Evolutionary conservation across 2,797 vertebrate genomes (phyloP), one percentile per base, ranked within the genome.

Genomic region (Anguilla megastoma): DNA sequence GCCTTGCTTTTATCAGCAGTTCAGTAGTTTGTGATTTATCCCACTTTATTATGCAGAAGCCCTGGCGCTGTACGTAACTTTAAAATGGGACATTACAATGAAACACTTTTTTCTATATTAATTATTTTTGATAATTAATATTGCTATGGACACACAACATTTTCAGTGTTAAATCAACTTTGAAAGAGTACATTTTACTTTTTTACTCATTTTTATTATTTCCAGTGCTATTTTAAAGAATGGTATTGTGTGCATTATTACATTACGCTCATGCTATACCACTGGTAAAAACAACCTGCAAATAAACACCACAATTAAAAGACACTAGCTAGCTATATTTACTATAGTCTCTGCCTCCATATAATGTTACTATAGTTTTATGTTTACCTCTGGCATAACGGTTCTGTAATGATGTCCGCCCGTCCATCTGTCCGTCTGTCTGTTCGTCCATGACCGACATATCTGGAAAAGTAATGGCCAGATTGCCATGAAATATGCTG

Each of bases 11-110:
- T 45, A 58, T 16, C 69, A 33, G 69, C 69, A 74, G 36, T 88
- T 89, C 87, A 90, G 76, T 56, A 89, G 87, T 85, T 90, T 87
- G 30, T 90, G 87, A 91, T 90, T 88, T 84, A 89, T 88, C 63
- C 88, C 83, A 69, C 86, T 88, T 87, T 66, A 9, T 89, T 88
- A 82, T 86, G 30, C 74, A 82, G 63, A 86, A 27, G 69, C 87
- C 84, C 85, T 87, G 87, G 30, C 30, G n/a, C 50, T 36, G 30
- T 36, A 45, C 50, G 9, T 14, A n/a, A 2, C 27, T 54, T 36
- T 56, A 80, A 12, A 60, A 27, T 76, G 12, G 21, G 27, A 60
- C 0, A 45, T 45, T 45, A 45, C 41, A 45, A 45, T 24, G 24
- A 69, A 5, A 69, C n/a, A 69, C 24, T 27, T n/a, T 69, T 69